phyloP scores from a whole-genome alignment of 2,113 vertebrate species.

The Corydoras sp. region DNA sequence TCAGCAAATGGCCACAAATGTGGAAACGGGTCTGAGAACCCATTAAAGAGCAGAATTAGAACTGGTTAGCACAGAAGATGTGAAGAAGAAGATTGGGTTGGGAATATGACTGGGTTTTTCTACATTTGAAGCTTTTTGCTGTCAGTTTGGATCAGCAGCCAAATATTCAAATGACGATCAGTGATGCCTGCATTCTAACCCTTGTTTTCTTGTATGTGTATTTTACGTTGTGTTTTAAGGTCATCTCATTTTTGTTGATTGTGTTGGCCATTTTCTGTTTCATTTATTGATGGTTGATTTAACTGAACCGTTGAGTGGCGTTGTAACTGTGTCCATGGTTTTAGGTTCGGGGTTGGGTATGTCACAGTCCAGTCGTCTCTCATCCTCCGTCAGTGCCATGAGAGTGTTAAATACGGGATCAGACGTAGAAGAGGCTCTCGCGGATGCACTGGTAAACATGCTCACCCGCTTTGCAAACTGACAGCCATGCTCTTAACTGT shows the following conservation, averaged over 20 bases:
- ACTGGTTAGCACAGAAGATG: background rate
- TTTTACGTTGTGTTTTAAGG: background rate
- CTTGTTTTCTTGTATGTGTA: constrained; percentile 22
- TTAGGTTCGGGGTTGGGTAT: constrained; percentile 82
- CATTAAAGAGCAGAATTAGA: background rate
- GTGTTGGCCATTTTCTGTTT: too few relatives aligned
- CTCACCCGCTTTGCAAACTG: background rate
- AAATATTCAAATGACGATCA: background rate
- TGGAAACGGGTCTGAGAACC: background rate
- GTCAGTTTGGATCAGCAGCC: constrained; percentile 15
- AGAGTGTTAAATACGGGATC: constrained; percentile 91
- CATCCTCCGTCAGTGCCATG: constrained; percentile 94
- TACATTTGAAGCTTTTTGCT: constrained; percentile 43
- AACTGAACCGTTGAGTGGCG: too few relatives aligned
- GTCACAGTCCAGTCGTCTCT: constrained; percentile 85
- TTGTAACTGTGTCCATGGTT: constrained; percentile 1
- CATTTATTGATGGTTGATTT: too few relatives aligned
- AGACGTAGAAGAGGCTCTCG: constrained; percentile 92
- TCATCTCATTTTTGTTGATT: background rate
- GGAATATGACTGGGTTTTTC: background rate
- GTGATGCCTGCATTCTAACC: constrained; percentile 29
- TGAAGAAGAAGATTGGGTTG: background rate
- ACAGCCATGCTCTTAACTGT: background rate
- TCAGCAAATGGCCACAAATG: constrained; percentile 40
- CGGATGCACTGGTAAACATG: constrained; percentile 84